These are phyloP conservation scores for Oryctes rhinoceros DNA, from an alignment of 1,140 invertebrate genomes.

Conservation along the genomic window DNA sequence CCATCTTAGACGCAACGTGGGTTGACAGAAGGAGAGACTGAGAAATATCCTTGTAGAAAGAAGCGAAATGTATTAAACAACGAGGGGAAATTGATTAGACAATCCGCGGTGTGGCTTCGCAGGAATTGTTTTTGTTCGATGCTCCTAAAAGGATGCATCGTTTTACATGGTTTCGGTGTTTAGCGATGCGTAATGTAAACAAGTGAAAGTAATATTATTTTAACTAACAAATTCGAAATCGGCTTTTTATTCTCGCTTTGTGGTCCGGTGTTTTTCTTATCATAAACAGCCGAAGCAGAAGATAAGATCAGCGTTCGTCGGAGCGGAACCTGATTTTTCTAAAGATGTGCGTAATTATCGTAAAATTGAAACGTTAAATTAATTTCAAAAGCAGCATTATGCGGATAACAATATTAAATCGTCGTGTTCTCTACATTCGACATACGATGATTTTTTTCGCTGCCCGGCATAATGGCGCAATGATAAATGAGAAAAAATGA, in stretches of 20 bases:
- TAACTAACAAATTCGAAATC: too few relatives aligned
- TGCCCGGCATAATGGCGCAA: neutral
- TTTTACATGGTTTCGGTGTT: neutral
- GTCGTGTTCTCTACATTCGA: neutral
- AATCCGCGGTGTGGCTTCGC: neutral
- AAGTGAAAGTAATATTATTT: neutral
- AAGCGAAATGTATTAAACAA: too few relatives aligned
- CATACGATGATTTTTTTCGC: neutral
- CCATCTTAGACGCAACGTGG: neutral
- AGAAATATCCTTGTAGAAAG: neutral
- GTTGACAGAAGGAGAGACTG: neutral
- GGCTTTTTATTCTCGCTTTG: too few relatives aligned
- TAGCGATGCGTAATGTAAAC: slow-evolving; percentile 5
- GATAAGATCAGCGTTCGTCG: too few relatives aligned
- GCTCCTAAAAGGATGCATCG: neutral
- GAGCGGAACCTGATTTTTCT: too few relatives aligned
- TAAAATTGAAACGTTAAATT: too few relatives aligned
- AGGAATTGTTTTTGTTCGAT: neutral
- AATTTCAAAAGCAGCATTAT: neutral
- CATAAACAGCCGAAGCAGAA: too few relatives aligned
- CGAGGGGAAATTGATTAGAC: too few relatives aligned
- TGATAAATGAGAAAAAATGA: neutral
- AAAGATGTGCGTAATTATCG: too few relatives aligned
- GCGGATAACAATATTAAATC: neutral
- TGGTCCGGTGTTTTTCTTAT: too few relatives aligned